These are phyloP conservation scores for Ophiodon elongatus DNA, from an alignment of 2,113 vertebrate species.

Conservation along the genomic window DNA sequence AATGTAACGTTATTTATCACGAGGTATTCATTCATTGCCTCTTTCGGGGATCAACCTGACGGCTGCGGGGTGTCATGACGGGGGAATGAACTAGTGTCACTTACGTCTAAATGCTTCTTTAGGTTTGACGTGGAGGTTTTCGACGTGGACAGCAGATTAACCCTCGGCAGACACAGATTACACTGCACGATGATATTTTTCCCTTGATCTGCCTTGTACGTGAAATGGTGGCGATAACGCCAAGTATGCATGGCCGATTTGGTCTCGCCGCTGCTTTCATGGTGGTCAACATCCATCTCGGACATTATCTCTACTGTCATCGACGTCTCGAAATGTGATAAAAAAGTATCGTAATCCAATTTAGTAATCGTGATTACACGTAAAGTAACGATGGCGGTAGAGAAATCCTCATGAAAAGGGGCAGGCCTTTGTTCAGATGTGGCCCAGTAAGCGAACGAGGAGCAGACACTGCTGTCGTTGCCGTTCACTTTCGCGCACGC, in stretches of 20 bases:
- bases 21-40: slow-evolving; percentile 58
- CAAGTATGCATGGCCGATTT: slow-evolving; percentile 80
- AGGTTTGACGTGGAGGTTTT: slow-evolving; percentile 83
- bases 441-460: slow-evolving; percentile 35
- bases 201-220: slow-evolving; percentile 81
- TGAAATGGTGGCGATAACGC: slow-evolving; percentile 84
- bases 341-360: slow-evolving; percentile 80
- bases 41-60: slow-evolving; percentile 56
- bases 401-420: slow-evolving; percentile 77
- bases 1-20: slow-evolving; percentile 58
- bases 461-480: fast-evolving
- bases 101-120: slow-evolving; percentile 84
- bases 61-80: not conserved
- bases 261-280: slow-evolving; percentile 62
- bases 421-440: slow-evolving; percentile 75
- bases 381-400: slow-evolving; percentile 80
- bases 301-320: slow-evolving; percentile 4
- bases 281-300: slow-evolving; percentile 66
- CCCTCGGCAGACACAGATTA: slow-evolving; percentile 82
- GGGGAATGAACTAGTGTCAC: slow-evolving; percentile 19
- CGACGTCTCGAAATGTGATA: slow-evolving; percentile 38
- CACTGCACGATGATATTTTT: slow-evolving; percentile 85
- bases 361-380: slow-evolving; percentile 83
- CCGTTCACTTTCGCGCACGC: not conserved
- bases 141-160: slow-evolving; percentile 82